Evolutionary conservation across 2,888 invertebrate genomes (phyloP).

Genomic region (Barypeithes pellucidus): DNA sequence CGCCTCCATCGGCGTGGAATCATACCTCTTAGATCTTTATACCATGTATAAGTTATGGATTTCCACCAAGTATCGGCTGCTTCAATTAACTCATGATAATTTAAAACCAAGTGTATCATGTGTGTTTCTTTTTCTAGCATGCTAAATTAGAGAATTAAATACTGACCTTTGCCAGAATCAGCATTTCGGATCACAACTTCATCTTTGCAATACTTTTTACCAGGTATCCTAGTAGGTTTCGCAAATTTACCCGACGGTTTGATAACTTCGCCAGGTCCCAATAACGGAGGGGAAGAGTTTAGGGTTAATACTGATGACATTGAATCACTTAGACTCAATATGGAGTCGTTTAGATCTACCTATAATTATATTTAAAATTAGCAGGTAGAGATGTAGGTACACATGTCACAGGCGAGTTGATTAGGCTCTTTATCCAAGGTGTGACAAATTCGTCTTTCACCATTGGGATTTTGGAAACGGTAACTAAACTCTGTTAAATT

Average conservation of each 20-base stretch:
- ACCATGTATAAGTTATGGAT: too few relatives aligned
- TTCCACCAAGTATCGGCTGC: too few relatives aligned
- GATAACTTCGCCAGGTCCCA: slow-evolving; percentile 88
- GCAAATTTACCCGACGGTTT: slow-evolving; percentile 91
- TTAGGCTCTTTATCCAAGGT: too few relatives aligned
- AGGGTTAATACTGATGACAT: slow-evolving; percentile 72
- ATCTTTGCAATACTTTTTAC: slow-evolving; percentile 95
- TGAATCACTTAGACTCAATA: slow-evolving; percentile 71
- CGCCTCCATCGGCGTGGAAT: too few relatives aligned
- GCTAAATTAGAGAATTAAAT: slow-evolving; percentile 10
- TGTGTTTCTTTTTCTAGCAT: too few relatives aligned
- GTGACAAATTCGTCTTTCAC: too few relatives aligned
- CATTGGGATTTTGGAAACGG: too few relatives aligned
- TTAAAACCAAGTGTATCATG: neutral
- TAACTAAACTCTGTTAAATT: too few relatives aligned
- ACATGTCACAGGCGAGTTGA: too few relatives aligned
- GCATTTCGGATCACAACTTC: slow-evolving; percentile 94
- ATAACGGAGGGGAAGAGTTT: slow-evolving; percentile 74
- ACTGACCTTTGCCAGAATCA: slow-evolving; percentile 94
- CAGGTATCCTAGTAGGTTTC: slow-evolving; percentile 91
- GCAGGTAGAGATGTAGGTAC: neutral
- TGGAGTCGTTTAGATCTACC: slow-evolving; percentile 66
- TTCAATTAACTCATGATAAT: neutral
- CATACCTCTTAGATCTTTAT: too few relatives aligned
- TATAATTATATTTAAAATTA: slow-evolving; percentile 48